Base-by-base conservation (phyloP, 2,113 vertebrate species). In the Recurvirostra avosetta region DNA sequence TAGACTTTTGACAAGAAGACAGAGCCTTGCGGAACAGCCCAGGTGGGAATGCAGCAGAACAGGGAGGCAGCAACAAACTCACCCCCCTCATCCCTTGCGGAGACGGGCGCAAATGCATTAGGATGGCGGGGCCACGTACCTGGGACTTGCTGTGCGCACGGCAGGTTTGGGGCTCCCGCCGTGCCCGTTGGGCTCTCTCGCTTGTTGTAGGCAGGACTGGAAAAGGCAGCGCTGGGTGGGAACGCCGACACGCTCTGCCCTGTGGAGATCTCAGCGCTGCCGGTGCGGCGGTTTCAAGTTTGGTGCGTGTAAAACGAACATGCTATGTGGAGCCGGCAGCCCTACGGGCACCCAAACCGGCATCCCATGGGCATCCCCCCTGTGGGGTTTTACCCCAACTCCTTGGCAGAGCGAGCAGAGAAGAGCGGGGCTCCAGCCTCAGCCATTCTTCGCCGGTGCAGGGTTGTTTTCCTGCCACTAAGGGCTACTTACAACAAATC, bases 81-180 rank as follows among this genome's bases (percentile, higher is more conserved):
- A 1, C 7, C 9, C 32, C 27, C 21, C 15, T 12, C 52, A 4
- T 2, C 34, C 74, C 52, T 8, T 6, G 5, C 12, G 14, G 30
- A 15, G 30, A 22, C 0, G 0, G 66, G 34, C 34, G 21, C 29
- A 30, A 3, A 6, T 0, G 4, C 29, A 0, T 29, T 5, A 13
- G 58, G 45, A 23, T 15, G 16, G 38, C 27, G 5, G 52, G 15
- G 11, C 11, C 32, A 23, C 36, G 0, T 34, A 15, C 72, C 56
- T 13, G 30, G 49, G 15, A 15, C 36, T 18, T 1, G n/a, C 14
- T n/a, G 30, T 6, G 5, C 4, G 30, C 38, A 8, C 0, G 0
- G 45, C 53, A 20, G 34, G 29, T 38, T 52, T 34, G 32, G 29
- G 80, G 63, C 19, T 50, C 56, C 12, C 26, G 1, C 23, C 16